Base-by-base conservation (phyloP, 2,888 invertebrate species). In the Syritta pipiens region DNA sequence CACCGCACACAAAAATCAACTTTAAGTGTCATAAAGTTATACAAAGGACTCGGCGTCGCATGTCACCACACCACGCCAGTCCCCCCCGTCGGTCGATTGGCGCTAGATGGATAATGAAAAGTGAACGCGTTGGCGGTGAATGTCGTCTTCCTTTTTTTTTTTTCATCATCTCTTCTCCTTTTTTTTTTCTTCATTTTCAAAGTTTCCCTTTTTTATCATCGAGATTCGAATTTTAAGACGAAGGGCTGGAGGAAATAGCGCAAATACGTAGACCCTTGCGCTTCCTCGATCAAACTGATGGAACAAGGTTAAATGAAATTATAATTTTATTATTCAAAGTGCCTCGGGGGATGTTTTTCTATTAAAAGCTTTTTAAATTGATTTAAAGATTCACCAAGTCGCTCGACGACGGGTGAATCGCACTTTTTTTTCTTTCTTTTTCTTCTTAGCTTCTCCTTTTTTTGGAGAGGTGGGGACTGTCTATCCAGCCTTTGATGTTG, bases 331-430 rank as follows among this genome's bases (percentile, higher is more conserved):
- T 53, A 71, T 67, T 77, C 59, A 77, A 35, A 72, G 51, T 65
- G 49, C 63, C 55, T 17, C 26, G 26, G 57, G 72, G 72, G 72
- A 60, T 65, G 72, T 72, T 67, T 77, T 77, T 48, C 65, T 72
- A 67, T 77, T 72, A 77, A 77, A 77, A 72, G 65, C 65, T 77
- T 77, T 77, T 77, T 60, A 67, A 72, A 77, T 72, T 77, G 72
- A 77, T 72, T 77, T 72, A 72, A 72, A 55, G 60, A 46, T 59
- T 59, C 71, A 32, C 32, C 63, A 40, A 4, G 48, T n/a, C n/a
- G n/a, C n/a, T n/a, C 37, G n/a, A 7, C 7, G 37, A 14, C 17
- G 46, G 24, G 51, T 26, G 30, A 6, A 22, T 53, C 42, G 7
- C 7, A 24, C 22, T 5, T 55, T 37, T 30, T 42, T 10, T n/a